A percentile compares a stretch with the other conserved stretches of the same genome.
Conservation (phyloP, 2,888 invertebrate species). For the Hydraecia micacea region DNA sequence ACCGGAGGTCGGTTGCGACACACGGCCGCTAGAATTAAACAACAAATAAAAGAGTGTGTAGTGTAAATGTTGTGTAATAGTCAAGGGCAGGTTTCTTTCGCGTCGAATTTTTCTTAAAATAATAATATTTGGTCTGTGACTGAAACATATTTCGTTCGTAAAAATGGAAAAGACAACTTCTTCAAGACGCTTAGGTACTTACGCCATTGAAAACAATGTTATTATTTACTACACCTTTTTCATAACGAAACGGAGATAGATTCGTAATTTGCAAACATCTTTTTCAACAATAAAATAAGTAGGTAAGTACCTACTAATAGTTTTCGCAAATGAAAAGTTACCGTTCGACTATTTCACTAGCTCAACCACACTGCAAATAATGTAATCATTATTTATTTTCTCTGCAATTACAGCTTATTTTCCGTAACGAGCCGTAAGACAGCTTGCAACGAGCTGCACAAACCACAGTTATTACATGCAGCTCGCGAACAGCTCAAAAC, state of each 20-base stretch:
- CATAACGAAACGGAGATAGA: neutral
- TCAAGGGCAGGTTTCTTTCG: constrained; percentile 50
- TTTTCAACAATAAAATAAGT: neutral
- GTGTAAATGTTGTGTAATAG: constrained; percentile 30
- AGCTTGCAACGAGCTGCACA: constrained; percentile 34
- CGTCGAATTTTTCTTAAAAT: constrained; percentile 37
- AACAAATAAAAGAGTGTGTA: constrained; percentile 37
- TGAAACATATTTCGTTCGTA: constrained; percentile 27
- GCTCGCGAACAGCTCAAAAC: constrained; percentile 33
- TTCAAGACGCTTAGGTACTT: too few relatives aligned
- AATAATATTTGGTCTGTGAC: neutral
- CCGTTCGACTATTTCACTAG: constrained; percentile 1
- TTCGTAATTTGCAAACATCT: neutral
- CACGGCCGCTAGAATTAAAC: constrained; percentile 57
- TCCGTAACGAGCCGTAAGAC: constrained; percentile 22
- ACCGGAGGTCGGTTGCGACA: constrained; percentile 71
- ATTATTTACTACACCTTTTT: neutral
- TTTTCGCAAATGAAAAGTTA: neutral
- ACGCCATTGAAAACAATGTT: neutral
- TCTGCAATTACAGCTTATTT: constrained; percentile 52
- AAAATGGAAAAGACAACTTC: neutral
- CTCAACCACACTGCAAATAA: constrained; percentile 43
- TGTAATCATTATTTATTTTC: constrained; percentile 58
- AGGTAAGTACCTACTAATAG: neutral
- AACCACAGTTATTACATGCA: constrained; percentile 48